These are phyloP conservation scores for Ennomos fuscantarius DNA, from an alignment of 2,888 invertebrate species.

Conservation along the genomic window DNA sequence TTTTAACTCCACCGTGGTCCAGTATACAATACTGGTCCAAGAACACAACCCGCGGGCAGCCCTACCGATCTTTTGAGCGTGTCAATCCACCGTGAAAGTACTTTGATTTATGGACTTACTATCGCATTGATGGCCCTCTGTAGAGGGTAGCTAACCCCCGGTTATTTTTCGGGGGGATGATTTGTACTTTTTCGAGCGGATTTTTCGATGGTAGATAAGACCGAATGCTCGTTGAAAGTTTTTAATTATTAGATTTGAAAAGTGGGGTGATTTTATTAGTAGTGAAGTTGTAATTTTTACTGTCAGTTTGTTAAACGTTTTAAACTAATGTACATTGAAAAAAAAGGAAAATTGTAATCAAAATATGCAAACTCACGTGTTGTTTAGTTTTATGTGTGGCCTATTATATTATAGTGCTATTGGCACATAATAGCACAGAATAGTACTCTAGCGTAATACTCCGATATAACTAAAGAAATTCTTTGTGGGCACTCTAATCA, in stretches of 20 bases:
- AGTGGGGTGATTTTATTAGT: slow-evolving; percentile 31
- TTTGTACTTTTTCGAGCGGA: slow-evolving; percentile 36
- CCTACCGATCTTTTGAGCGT: slow-evolving; percentile 46
- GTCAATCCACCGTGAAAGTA: slow-evolving; percentile 60
- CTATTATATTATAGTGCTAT: no score
- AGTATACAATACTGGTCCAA: slow-evolving; percentile 26
- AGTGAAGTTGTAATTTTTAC: slow-evolving; percentile 12
- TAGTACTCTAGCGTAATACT: no score
- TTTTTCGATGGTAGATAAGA: slow-evolving; percentile 27
- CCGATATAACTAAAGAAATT: background rate
- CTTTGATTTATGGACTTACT: slow-evolving; percentile 54
- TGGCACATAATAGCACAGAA: no score
- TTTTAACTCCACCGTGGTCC: no score
- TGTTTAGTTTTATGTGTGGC: no score
- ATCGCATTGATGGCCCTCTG: slow-evolving; percentile 27
- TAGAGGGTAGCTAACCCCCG: slow-evolving; percentile 21
- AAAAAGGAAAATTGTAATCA: background rate
- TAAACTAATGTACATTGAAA: slow-evolving; percentile 9
- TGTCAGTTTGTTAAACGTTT: slow-evolving; percentile 9
- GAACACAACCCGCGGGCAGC: slow-evolving; percentile 23
- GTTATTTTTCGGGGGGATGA: slow-evolving; percentile 33
- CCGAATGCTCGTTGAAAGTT: slow-evolving; percentile 37
- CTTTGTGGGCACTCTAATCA: slow-evolving; percentile 1
- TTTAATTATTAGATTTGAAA: slow-evolving; percentile 38
- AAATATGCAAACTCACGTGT: background rate